A percentile compares a stretch with the other conserved stretches of the same genome.
Evolutionary conservation across 2,888 invertebrate genomes (phyloP).

Genomic region (Euspilapteryx auroguttella): DNA sequence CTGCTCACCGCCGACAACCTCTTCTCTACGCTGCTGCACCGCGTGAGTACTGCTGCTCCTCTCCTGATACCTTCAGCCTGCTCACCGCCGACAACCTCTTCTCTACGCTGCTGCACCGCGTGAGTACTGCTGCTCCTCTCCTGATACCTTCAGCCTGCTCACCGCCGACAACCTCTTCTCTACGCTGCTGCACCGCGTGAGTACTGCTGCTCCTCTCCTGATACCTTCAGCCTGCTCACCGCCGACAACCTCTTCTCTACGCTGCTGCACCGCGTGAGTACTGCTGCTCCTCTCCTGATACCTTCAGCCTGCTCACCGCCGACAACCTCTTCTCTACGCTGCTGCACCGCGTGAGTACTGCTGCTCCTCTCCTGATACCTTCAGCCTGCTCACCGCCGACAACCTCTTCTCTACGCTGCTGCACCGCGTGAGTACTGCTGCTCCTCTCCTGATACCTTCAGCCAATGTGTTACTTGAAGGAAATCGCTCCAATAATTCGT

Average conservation of each 20-base stretch:
- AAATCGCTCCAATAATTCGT: too few species aligned
- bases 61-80: too few species aligned
- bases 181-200: slow-evolving; percentile 79
- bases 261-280: slow-evolving; percentile 74
- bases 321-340: slow-evolving; percentile 89
- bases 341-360: slow-evolving; percentile 71
- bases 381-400: slow-evolving; percentile 89
- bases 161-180: slow-evolving; percentile 91
- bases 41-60: slow-evolving; percentile 68
- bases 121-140: too few species aligned
- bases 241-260: slow-evolving; percentile 91
- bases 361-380: too few species aligned
- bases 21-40: slow-evolving; percentile 82
- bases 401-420: slow-evolving; percentile 86
- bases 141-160: too few species aligned
- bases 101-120: slow-evolving; percentile 82
- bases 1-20: slow-evolving; percentile 90
- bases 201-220: too few species aligned
- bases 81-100: slow-evolving; percentile 90
- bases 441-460: too few species aligned
- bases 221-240: too few species aligned
- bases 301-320: too few species aligned
- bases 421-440: slow-evolving; percentile 70
- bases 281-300: too few species aligned
- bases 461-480: too few species aligned